Evolutionary conservation across 2,113 vertebrate genomes (phyloP).

Genomic region (Tyto alba): DNA sequence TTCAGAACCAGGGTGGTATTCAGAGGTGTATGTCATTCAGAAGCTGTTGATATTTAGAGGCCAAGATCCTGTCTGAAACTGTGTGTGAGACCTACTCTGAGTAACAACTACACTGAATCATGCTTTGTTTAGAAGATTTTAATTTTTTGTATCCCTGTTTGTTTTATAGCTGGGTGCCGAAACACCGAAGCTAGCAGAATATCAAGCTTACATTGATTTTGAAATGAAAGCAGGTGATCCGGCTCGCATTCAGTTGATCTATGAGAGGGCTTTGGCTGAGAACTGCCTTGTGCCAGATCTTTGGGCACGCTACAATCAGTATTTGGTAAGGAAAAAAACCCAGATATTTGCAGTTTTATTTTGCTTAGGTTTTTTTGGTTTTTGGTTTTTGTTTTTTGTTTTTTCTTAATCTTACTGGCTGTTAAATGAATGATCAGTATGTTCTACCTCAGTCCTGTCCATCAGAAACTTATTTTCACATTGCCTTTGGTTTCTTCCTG

Average conservation of each 20-base stretch:
- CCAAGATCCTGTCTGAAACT: not conserved
- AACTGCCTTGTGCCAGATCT: conserved; percentile 97
- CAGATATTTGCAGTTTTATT: not conserved
- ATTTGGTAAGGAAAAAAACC: conserved; percentile 81
- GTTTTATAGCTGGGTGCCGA: conserved; percentile 84
- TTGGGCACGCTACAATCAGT: conserved; percentile 90
- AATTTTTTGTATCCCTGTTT: not conserved
- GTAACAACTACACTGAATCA: not conserved
- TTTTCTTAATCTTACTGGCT: not conserved
- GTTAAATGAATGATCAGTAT: not conserved
- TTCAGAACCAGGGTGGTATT: not conserved
- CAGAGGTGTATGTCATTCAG: not conserved
- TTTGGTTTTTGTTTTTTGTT: too few species aligned
- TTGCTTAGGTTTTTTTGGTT: not conserved
- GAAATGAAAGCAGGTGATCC: conserved; percentile 92
- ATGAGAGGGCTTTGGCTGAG: conserved; percentile 90
- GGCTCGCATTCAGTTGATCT: conserved; percentile 88
- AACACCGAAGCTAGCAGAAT: conserved; percentile 88
- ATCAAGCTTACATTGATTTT: conserved; percentile 91
- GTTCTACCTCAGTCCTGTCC: not conserved
- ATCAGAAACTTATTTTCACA: not conserved
- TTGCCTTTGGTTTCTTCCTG: not conserved
- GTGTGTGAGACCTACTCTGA: not conserved
- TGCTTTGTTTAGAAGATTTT: not conserved
- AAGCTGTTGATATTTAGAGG: not conserved